Conservation (phyloP, 2,797 vertebrate genomes). For the Knipowitschia caucasica region DNA sequence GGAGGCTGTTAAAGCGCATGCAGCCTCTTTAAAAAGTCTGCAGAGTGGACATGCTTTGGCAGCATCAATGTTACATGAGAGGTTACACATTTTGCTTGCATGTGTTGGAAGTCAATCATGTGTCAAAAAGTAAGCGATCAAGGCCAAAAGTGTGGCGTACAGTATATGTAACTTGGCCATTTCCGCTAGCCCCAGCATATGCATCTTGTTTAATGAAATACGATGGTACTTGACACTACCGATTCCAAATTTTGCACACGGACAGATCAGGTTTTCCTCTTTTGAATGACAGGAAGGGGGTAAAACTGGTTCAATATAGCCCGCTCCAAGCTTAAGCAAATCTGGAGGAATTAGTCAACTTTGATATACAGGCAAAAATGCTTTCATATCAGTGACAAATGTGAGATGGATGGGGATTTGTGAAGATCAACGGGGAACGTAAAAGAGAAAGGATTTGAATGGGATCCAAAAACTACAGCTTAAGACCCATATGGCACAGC, state of each 20-base stretch:
- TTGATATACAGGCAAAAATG: constrained; percentile 41
- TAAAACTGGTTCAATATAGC: constrained; percentile 16
- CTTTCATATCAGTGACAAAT: constrained; percentile 53
- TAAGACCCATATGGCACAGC: constrained; percentile 44
- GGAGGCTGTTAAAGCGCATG: constrained; percentile 50
- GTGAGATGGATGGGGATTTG: constrained; percentile 27
- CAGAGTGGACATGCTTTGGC: constrained; percentile 40
- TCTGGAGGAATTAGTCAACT: constrained; percentile 49
- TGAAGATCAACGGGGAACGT: constrained; percentile 1
- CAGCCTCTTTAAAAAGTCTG: constrained; percentile 34
- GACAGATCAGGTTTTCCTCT: constrained; percentile 24
- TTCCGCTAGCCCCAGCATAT: not conserved
- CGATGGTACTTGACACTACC: constrained; percentile 37
- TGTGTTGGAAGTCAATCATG: constrained; percentile 47
- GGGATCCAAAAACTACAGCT: constrained; percentile 23
- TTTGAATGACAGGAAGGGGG: constrained; percentile 14
- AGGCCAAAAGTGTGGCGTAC: constrained; percentile 31
- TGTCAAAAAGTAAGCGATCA: constrained; percentile 43
- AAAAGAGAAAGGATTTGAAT: constrained; percentile 10
- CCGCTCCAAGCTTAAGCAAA: constrained; percentile 26
- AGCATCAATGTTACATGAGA: constrained; percentile 24
- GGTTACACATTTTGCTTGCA: constrained; percentile 39
- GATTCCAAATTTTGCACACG: constrained; percentile 18
- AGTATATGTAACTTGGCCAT: not conserved
- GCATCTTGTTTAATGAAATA: constrained; percentile 48